Evolutionary conservation across 2,113 vertebrate species (phyloP), one percentile per base, ranked within the genome.

Genomic region (Cinclus cinclus): DNA sequence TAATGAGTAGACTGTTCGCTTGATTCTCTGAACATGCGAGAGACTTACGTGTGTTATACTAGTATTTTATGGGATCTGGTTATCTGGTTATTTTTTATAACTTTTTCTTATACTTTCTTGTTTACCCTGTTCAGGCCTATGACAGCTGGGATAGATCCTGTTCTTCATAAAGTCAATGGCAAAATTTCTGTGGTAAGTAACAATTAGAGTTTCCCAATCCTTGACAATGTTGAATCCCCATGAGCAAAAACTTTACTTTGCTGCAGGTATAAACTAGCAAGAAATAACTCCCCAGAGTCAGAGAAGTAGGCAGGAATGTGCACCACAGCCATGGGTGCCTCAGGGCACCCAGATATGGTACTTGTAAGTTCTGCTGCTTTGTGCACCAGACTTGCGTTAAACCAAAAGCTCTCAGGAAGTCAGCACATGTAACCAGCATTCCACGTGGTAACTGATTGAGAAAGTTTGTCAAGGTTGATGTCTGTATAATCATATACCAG

Each of bases 201-300:
- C 11, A 77, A 24, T 25, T 15, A 59, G 44, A 69, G 18, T 69
- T 75, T 84, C 44, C 23, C n/a, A 3, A 3, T 63, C n/a, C 49
- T 58, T 87, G 35, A 46, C 33, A 47, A 11, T 25, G 8, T 83
- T 39, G 16, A 76, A 44, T 53, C 46, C 35, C 11, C 6, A 30
- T 4, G 41, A 94, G 64, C 67, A 76, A 91, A 87, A 92, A 21
- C 50, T 73, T 33, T 78, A 33, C 49, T 91, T 85, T 92, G 53
- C 87, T 95, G 63, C 94, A 92, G 81, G 91, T 96, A 83, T n/a
- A 76, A 95, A 95, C 84, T 92, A 91, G 84, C 70, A 95, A 68
- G 67, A 69, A 47, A 69, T 77, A 76, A 80, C 31, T 81, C 52
- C 81, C 18, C 31, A 55, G 46, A 46, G 65, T 24, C 87, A 73